Evolutionary conservation across 2,888 invertebrate genomes (phyloP).

Genomic region (Vandiemenella viatica): DNA sequence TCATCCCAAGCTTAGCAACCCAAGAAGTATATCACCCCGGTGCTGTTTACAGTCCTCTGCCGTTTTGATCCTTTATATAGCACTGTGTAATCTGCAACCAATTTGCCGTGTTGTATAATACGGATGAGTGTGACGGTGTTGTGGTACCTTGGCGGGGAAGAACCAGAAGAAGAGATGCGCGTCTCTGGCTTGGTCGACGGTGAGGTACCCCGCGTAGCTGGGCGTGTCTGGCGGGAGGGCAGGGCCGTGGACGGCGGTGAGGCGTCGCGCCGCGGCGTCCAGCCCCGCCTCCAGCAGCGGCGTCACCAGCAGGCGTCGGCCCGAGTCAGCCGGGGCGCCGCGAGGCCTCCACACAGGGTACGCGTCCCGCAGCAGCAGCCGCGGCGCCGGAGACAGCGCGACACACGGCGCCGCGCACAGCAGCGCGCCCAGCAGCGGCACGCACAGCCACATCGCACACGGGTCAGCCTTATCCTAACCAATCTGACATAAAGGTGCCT

Average conservation of each 20-base stretch:
- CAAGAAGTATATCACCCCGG: too few relatives aligned
- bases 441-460: neutral
- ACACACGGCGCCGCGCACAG: neutral
- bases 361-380: neutral
- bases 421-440: neutral
- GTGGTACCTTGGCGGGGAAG: conserved; percentile 32
- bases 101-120: too few relatives aligned
- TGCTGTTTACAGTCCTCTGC: too few relatives aligned
- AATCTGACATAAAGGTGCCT: too few relatives aligned
- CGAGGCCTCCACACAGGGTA: neutral
- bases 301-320: neutral
- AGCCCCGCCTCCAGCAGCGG: neutral
- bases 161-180: conserved; percentile 51
- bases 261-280: neutral
- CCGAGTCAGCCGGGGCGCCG: neutral
- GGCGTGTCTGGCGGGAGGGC: conserved; percentile 27
- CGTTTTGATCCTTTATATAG: too few relatives aligned
- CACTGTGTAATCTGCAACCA: too few relatives aligned
- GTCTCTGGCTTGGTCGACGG: conserved; percentile 37
- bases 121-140: too few relatives aligned
- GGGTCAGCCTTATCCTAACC: too few relatives aligned
- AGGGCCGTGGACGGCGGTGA: conserved; percentile 1
- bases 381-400: neutral
- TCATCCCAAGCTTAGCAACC: too few relatives aligned
- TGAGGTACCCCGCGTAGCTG: conserved; percentile 46